Evolutionary conservation across 2,888 invertebrate species (phyloP), one percentile per base, ranked within the genome.

Genomic region (Caenorhabditis panamensis): DNA sequence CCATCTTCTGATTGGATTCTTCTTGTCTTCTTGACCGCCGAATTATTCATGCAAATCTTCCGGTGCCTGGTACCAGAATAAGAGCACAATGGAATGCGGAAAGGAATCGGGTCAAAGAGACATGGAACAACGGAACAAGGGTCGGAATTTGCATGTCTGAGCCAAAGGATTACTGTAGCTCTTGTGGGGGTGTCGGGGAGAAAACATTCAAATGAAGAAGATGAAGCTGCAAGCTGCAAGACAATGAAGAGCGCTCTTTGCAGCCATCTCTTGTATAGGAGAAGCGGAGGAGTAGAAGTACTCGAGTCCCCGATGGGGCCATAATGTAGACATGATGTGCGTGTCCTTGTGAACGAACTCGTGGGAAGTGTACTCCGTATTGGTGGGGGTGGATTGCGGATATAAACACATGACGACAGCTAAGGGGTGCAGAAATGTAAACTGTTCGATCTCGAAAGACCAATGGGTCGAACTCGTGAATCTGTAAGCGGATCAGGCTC

Each of bases 111-210:
- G 28, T 41, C 41, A 41, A 16, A 41, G 16, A 16, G 58, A 20
- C 4, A 6, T 18, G 1, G 16, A 31, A 16, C 31, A 28, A 31
- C 28, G 31, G 31, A 18, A 31, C 31, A 9, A 31, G 9, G 31
- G 9, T 9, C 13, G 41, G 37, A 28, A 63, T 63, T 63, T 49
- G 49, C 63, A 49, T 63, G 63, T 63, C 63, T 58, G 36, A 36
- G 36, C 36, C 16, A 28, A 18, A n/a, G 36, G 5, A 36, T 6
- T 1, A n/a, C 9, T n/a, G 58, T 9, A 6, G 18, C 36, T 20
- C n/a, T n/a, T n/a, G n/a, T n/a, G n/a, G n/a, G n/a, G n/a, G n/a
- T n/a, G n/a, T n/a, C n/a, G n/a, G n/a, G n/a, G n/a, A n/a, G n/a
- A n/a, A n/a, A 20, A 22, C 24, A 56, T 31, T 56, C 26, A 8